These are phyloP conservation scores for Noctua pronuba DNA, from an alignment of 2,888 invertebrate species.

Conservation along the genomic window DNA sequence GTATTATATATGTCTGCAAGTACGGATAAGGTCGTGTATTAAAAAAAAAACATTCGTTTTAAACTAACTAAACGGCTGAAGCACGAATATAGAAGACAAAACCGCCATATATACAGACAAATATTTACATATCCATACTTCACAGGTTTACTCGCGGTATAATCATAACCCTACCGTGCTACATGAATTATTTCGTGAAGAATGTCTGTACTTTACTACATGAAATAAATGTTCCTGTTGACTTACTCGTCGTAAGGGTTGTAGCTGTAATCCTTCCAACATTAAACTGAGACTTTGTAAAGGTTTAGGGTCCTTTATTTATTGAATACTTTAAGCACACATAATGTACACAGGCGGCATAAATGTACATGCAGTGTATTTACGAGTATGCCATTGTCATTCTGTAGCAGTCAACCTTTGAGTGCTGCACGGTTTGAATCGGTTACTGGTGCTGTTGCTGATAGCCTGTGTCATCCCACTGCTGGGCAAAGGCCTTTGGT, in stretches of 20 bases:
- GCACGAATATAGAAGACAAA: conserved; percentile 40
- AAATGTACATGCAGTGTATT: too few species aligned
- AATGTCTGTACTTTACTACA: conserved; percentile 58
- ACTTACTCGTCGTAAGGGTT: conserved; percentile 25
- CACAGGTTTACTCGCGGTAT: conserved; percentile 39
- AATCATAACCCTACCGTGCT: conserved; percentile 47
- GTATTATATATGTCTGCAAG: too few species aligned
- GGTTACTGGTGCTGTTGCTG: too few species aligned
- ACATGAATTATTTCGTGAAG: conserved; percentile 60
- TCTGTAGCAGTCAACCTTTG: neutral
- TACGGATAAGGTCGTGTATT: too few species aligned
- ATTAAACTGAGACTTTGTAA: conserved; percentile 11
- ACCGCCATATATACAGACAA: neutral
- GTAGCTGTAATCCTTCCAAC: conserved; percentile 20
- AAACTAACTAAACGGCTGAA: conserved; percentile 39
- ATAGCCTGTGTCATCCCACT: too few species aligned
- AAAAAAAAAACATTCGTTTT: too few species aligned
- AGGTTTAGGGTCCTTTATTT: neutral
- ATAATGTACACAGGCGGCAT: too few species aligned
- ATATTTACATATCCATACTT: neutral
- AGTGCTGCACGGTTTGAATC: neutral
- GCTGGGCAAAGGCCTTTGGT: neutral
- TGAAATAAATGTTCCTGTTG: conserved; percentile 48
- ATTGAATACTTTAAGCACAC: neutral
- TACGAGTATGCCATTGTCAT: neutral